Evolutionary conservation across 2,888 invertebrate genomes (phyloP), one percentile per base, ranked within the genome.

Genomic region (Hirtodrosophila histrioides): DNA sequence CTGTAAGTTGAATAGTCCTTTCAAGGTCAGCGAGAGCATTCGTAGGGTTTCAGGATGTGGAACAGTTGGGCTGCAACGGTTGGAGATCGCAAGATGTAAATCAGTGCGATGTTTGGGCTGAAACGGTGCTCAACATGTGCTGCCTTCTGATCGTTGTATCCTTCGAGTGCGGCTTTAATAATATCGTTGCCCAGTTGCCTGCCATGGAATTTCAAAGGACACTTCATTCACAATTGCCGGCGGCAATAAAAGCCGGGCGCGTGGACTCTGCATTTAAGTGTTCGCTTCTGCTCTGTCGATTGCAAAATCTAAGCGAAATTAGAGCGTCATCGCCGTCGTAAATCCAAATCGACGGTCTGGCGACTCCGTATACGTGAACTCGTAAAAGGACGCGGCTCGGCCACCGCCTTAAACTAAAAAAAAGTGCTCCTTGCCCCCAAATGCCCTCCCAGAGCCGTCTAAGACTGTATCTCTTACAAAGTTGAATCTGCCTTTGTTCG

Each of bases 251-350:
- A 72, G 53, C 46, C 27, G 39, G 23, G 17, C 68, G 66, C 85
- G 72, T 77, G 69, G 40, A 53, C 17, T 61, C 53, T 43, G 48
- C 61, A 39, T 61, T 69, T 72, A 67, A 64, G 72, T 69, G 69
- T 64, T 31, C 54, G 50, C 56, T 88, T 86, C 68, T 69, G 88
- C 81, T 83, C 61, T 11, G 70, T 68, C 64, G 68, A 74, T 71
- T 85, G 70, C 72, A 44, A 82, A 85, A 87, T 88, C 77, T 82
- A 87, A 88, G 76, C 86, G 79, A 71, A 85, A 77, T 86, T 85
- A 77, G 87, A 78, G 69, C 64, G 75, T 53, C 68, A 64, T 61
- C 53, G 75, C 35, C 54, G 41, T 85, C 86, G 81, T 80, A 86
- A 78, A 81, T 73, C 78, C 78, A 75, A 89, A 81, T 84, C 75